phyloP scores from a whole-genome alignment of 2,888 invertebrate species.

The Lamproptera curius region DNA sequence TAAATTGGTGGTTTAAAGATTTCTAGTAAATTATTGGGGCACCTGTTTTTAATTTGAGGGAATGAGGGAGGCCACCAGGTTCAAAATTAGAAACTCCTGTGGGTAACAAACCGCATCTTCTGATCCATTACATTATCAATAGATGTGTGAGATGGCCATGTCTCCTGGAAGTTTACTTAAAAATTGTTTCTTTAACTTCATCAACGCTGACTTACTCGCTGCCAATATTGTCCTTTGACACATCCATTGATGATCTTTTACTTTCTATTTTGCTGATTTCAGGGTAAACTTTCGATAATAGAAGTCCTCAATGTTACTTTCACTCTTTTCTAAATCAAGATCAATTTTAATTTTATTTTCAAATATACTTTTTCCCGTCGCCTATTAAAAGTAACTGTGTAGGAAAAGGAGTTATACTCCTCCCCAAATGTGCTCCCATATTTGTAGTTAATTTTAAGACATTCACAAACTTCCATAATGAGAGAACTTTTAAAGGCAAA shows the following conservation, averaged over 20 bases:
- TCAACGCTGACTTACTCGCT: slow-evolving; percentile 28
- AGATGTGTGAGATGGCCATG: slow-evolving; percentile 25
- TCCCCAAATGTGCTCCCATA: slow-evolving; percentile 30
- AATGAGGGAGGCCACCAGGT: background rate
- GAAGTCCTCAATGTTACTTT: slow-evolving; percentile 23
- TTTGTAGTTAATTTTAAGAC: slow-evolving; percentile 28
- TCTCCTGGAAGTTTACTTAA: slow-evolving; percentile 21
- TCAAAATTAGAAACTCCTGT: background rate
- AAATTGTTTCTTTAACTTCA: slow-evolving; percentile 25
- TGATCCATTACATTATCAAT: slow-evolving; percentile 29
- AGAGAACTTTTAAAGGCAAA: slow-evolving; percentile 28
- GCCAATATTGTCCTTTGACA: slow-evolving; percentile 31
- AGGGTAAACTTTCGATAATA: slow-evolving; percentile 24
- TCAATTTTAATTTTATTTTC: slow-evolving; percentile 26
- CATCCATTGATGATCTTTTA: too few species aligned
- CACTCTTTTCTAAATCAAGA: slow-evolving; percentile 25
- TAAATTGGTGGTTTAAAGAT: background rate
- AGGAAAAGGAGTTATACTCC: slow-evolving; percentile 27
- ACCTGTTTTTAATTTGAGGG: background rate
- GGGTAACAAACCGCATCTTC: slow-evolving; percentile 28
- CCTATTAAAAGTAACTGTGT: slow-evolving; percentile 30
- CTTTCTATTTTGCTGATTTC: too few species aligned
- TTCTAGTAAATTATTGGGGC: background rate
- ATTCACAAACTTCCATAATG: too few species aligned
- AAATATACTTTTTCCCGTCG: slow-evolving; percentile 26